Percentiles rank a stretch among this genome's conserved stretches.
Evolutionary conservation across 1,140 invertebrate genomes (phyloP).

Genomic region (Philaenus spumarius): DNA sequence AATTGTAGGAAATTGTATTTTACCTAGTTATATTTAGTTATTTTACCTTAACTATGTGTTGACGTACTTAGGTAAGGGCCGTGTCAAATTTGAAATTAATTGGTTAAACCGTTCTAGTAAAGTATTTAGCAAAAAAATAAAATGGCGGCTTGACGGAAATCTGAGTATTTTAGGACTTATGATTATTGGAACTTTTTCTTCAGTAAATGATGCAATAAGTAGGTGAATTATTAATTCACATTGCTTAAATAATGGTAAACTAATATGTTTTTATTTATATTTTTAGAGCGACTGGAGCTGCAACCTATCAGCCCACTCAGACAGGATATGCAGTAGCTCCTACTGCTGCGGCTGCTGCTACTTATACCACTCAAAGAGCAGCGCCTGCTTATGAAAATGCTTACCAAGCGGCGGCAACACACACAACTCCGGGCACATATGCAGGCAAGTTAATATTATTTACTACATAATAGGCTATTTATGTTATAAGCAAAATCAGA

Average conservation of each 20-base stretch:
- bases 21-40: too few relatives aligned
- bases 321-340: conserved; percentile 76
- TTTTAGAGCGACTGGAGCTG: conserved; percentile 51
- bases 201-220: too few relatives aligned
- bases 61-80: too few relatives aligned
- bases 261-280: conserved; percentile 14
- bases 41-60: too few relatives aligned
- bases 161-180: too few relatives aligned
- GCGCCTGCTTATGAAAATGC: conserved; percentile 68
- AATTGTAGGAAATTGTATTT: too few relatives aligned
- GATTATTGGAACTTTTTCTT: too few relatives aligned
- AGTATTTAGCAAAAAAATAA: too few relatives aligned
- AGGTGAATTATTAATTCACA: too few relatives aligned
- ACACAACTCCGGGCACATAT: conserved; percentile 42
- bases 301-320: conserved; percentile 70
- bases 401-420: conserved; percentile 59
- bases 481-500: not conserved
- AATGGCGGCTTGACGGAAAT: too few relatives aligned
- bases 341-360: conserved; percentile 60
- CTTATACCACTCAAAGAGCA: conserved; percentile 66
- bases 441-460: conserved; percentile 46
- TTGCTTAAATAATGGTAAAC: not conserved
- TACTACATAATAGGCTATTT: not conserved
- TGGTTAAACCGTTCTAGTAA: too few relatives aligned
- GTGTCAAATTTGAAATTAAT: too few relatives aligned